Conservation (phyloP, 2,888 invertebrate genomes). For the Camptogramma bilineatum region DNA sequence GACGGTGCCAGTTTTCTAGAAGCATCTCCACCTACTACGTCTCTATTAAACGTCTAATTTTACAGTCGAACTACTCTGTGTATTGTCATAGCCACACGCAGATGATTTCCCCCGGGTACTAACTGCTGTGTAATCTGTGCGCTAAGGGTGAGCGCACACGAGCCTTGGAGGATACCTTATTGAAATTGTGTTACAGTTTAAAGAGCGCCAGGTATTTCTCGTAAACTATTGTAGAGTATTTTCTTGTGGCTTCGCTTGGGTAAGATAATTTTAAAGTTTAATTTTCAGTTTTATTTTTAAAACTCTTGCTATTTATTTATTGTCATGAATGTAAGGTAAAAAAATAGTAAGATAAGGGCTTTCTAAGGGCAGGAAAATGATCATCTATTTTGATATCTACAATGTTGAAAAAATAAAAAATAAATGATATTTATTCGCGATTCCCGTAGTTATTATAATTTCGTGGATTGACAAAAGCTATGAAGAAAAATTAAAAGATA, state of each 20-base stretch:
- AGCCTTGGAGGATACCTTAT: slow-evolving; percentile 15
- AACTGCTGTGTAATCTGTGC: slow-evolving; percentile 12
- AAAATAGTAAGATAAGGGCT: too few species aligned
- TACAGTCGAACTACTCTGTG: slow-evolving; percentile 34
- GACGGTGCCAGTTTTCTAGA: background rate
- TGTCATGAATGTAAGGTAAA: too few species aligned
- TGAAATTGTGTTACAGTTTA: slow-evolving; percentile 20
- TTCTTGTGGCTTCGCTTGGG: background rate
- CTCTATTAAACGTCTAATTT: slow-evolving; percentile 40
- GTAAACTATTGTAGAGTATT: background rate
- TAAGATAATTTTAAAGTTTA: background rate
- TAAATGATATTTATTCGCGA: too few species aligned
- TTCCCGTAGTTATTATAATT: too few species aligned
- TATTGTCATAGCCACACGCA: slow-evolving; percentile 34
- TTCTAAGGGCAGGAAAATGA: too few species aligned
- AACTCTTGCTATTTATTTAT: too few species aligned
- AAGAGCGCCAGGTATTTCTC: slow-evolving; percentile 1
- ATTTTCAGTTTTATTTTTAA: too few species aligned
- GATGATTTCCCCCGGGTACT: slow-evolving; percentile 38
- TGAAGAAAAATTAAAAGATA: too few species aligned
- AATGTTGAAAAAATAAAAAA: too few species aligned
- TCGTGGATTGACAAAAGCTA: too few species aligned
- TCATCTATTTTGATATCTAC: too few species aligned
- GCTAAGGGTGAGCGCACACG: slow-evolving; percentile 28
- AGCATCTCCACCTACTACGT: background rate